These are phyloP conservation scores for Pristionchus fissidentatus DNA, from an alignment of 2,888 invertebrate genomes.

Conservation along the genomic window DNA sequence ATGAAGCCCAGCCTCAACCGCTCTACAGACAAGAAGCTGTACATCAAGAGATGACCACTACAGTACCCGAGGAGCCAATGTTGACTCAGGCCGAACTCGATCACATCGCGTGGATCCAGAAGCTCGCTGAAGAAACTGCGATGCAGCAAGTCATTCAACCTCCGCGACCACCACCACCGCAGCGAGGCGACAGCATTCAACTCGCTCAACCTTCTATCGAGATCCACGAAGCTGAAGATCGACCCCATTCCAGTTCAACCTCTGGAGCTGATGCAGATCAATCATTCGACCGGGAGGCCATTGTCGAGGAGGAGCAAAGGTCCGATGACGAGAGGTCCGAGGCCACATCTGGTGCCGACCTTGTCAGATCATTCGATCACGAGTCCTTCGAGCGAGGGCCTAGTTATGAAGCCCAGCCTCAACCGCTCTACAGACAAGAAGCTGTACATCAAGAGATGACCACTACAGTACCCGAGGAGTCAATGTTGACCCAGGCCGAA, in stretches of 20 bases:
- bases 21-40: neutral
- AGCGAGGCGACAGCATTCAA: neutral
- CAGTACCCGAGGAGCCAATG: slow-evolving; percentile 44
- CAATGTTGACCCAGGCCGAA: slow-evolving; percentile 56
- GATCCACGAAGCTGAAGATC: neutral
- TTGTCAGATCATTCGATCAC: slow-evolving; percentile 46
- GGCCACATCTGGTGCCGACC: slow-evolving; percentile 3
- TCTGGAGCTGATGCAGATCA: slow-evolving; percentile 28
- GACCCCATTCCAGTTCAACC: neutral
- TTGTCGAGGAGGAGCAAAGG: neutral
- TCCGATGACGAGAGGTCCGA: neutral
- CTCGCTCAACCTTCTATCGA: neutral
- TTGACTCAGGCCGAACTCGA: slow-evolving; percentile 52
- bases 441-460: neutral
- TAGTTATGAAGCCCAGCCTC: neutral
- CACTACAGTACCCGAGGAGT: slow-evolving; percentile 41
- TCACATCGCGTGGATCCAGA: slow-evolving; percentile 54
- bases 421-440: slow-evolving; percentile 38
- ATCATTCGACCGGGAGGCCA: slow-evolving; percentile 6
- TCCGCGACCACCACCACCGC: too few species aligned
- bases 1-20: neutral
- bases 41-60: neutral
- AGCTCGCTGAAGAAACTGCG: slow-evolving; percentile 47
- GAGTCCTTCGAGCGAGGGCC: neutral
- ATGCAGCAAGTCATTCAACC: too few species aligned